Conservation (phyloP, 2,888 invertebrate genomes). For the Glyphotaelius pellucidus region DNA sequence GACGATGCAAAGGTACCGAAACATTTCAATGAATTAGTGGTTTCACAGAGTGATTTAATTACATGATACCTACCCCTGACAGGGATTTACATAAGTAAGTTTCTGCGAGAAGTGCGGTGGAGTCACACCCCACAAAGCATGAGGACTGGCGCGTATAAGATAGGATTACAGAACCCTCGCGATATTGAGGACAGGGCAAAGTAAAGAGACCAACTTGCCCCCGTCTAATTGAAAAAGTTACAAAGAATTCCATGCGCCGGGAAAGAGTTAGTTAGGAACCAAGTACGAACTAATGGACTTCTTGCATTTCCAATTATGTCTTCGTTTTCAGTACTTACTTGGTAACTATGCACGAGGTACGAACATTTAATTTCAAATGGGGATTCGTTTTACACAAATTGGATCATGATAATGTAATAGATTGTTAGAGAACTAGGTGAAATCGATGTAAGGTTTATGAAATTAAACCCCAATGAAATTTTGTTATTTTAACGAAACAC, state of each 20-base stretch:
- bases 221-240: constrained; percentile 10
- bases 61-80: not conserved
- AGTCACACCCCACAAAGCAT: not conserved
- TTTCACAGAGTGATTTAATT: too few relatives aligned
- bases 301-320: constrained; percentile 2
- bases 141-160: not conserved
- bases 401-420: not conserved
- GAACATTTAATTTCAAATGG: not conserved
- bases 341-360: not conserved
- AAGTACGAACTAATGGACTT: not conserved
- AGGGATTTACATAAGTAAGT: not conserved
- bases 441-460: not conserved
- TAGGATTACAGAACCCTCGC: constrained; percentile 6
- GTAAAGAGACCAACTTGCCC: not conserved
- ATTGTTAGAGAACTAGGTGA: not conserved
- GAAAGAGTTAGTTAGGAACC: not conserved
- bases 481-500: too few relatives aligned
- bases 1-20: too few relatives aligned
- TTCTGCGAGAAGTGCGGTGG: not conserved
- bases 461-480: too few relatives aligned
- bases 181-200: not conserved
- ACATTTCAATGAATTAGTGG: too few relatives aligned
- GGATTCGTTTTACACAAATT: not conserved
- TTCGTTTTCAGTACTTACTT: not conserved
- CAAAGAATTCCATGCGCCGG: not conserved